phyloP scores from a whole-genome alignment of 2,113 vertebrate genomes.

The Ramphastos sulfuratus region DNA sequence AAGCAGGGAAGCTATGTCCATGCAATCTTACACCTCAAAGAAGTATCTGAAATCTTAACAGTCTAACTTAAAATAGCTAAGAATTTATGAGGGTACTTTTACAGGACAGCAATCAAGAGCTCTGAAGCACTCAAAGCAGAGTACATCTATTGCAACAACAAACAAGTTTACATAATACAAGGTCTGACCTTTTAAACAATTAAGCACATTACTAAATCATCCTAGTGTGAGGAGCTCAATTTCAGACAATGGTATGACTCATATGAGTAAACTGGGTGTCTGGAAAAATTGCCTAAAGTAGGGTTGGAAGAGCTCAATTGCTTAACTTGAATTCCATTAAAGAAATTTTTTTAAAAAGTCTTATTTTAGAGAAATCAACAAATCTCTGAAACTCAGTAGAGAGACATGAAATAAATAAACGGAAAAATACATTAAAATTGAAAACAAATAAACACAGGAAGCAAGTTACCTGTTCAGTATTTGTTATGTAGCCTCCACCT shows the following conservation, averaged over 20 bases:
- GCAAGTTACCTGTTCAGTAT: neutral
- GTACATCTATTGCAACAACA: neutral
- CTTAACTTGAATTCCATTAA: neutral
- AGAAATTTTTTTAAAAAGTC: neutral
- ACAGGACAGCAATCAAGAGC: neutral
- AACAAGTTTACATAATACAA: slow-evolving; percentile 47
- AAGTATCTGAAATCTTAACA: neutral
- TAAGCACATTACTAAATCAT: slow-evolving; percentile 38
- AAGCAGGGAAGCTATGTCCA: neutral
- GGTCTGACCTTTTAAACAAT: slow-evolving; percentile 52
- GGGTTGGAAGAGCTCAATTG: neutral
- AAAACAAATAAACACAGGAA: neutral
- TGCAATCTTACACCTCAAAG: neutral
- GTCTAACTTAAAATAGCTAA: neutral
- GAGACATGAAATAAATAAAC: neutral
- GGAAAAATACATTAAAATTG: neutral
- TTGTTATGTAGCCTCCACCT: neutral
- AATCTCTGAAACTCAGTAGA: neutral
- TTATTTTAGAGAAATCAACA: neutral
- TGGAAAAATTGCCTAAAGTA: slow-evolving; percentile 11
- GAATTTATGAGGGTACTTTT: neutral
- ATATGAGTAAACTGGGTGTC: neutral
- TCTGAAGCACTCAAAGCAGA: neutral
- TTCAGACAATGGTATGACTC: slow-evolving; percentile 57
- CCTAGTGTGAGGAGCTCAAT: neutral